Evolutionary conservation across 2,113 vertebrate species (phyloP).

Genomic region (Scomber colias): DNA sequence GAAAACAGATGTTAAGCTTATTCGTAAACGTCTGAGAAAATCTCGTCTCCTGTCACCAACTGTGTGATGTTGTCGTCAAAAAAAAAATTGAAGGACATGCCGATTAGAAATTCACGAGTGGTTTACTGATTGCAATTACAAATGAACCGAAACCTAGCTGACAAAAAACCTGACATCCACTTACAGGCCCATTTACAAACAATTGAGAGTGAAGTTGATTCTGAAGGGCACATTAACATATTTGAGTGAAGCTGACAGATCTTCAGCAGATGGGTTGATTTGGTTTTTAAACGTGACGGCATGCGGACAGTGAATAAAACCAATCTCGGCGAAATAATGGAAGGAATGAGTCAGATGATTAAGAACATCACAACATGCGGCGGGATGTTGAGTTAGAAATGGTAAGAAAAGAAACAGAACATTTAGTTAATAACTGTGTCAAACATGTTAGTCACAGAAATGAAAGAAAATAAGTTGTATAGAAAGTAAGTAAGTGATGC

Average conservation of each 20-base stretch:
- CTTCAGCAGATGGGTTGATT: constrained; percentile 67
- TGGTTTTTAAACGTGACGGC: constrained; percentile 47
- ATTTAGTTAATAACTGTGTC: constrained; percentile 1
- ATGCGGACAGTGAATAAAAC: constrained; percentile 56
- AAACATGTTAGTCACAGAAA: constrained; percentile 33
- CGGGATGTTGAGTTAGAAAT: constrained; percentile 18
- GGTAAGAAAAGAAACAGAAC: neutral
- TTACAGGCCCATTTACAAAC: constrained; percentile 49
- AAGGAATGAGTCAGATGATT: constrained; percentile 44
- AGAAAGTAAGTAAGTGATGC: constrained; percentile 40
- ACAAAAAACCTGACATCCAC: constrained; percentile 49
- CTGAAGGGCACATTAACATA: constrained; percentile 55
- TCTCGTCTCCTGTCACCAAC: constrained; percentile 36
- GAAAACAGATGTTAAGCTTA: constrained; percentile 52
- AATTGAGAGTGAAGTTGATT: constrained; percentile 57
- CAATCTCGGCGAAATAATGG: constrained; percentile 41
- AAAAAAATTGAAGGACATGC: constrained; percentile 32
- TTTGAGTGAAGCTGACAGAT: constrained; percentile 75
- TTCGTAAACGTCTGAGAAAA: constrained; percentile 46
- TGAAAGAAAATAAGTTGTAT: neutral
- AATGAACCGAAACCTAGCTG: constrained; percentile 34
- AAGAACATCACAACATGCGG: constrained; percentile 41
- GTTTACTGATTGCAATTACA: constrained; percentile 40
- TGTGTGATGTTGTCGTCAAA: constrained; percentile 31
- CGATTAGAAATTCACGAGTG: constrained; percentile 39